Base-by-base conservation (phyloP, 1,140 invertebrate genomes). In the Meloidogyne exigua region DNA sequence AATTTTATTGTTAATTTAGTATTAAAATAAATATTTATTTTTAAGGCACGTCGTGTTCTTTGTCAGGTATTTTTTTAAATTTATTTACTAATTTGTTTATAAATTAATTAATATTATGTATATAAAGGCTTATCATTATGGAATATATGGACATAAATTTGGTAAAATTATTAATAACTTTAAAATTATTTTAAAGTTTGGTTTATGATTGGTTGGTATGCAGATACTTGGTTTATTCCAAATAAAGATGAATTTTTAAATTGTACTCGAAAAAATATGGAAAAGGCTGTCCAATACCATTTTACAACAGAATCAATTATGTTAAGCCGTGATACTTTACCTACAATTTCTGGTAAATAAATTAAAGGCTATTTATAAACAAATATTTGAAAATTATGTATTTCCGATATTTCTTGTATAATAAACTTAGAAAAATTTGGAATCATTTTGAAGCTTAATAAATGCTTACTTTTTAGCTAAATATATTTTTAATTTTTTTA, bases 191-290 rank as follows among this genome's bases (percentile, higher is more conserved):
- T 64, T 64, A 42, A 71, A 73, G 72, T 99, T 0, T 99, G 96
- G 96, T 97, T 98, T 88, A 96, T 99, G 88, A 98, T 99, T 84
- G 96, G 95, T 63, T 99, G 96, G 96, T 99, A 99, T 88, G 95
- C 98, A 85, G 95, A 99, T 87, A 95, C 98, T 85, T 99, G 96
- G 96, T 99, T 95, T 87, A 93, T 94, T 84, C 83, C 88, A 18
- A 91, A 91, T n/a, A 91, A 93, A 75, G 92, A 93, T 68, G 93
- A 95, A 88, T 91, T 92, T 21, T 92, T 98, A 32, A 92, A 94
- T 76, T 99, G 97, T 87, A 96, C 94, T 0, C 90, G 91, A 57
- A 93, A 96, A 81, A 91, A 86, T 83, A 88, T 87, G 85, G 85
- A 87, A 64, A 90, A 91, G 76, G 96, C 96, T 0, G 93, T 96